Conservation (phyloP, 1,140 invertebrate species). For the Acyrthosiphon pisum region DNA sequence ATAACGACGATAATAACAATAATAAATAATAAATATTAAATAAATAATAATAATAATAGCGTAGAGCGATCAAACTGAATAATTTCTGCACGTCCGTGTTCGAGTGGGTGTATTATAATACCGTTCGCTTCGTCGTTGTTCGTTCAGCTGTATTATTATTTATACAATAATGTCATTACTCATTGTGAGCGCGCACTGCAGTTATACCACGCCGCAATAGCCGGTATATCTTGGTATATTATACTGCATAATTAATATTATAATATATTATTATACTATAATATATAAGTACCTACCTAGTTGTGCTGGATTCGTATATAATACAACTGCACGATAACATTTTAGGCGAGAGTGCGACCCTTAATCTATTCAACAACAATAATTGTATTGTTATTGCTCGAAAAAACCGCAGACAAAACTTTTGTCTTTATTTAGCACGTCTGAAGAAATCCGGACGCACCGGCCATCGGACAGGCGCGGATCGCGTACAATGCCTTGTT, state of each 20-base stretch:
- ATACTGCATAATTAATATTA: neutral
- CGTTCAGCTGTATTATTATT: neutral
- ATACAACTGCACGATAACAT: neutral
- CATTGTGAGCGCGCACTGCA: neutral
- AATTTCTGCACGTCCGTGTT: neutral
- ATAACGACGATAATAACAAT: neutral
- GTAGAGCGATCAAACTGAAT: neutral
- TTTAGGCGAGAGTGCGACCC: neutral
- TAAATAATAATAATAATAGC: neutral
- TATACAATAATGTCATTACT: neutral
- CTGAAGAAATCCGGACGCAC: neutral
- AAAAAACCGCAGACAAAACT: neutral
- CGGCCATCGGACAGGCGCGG: neutral
- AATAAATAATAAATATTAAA: neutral
- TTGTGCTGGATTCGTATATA: neutral
- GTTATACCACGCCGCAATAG: neutral
- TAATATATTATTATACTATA: too few relatives aligned
- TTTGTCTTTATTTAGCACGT: neutral
- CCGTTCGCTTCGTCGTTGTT: neutral
- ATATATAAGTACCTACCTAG: neutral
- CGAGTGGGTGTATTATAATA: neutral
- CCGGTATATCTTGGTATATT: neutral
- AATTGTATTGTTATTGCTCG: neutral
- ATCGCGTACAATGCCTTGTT: too few relatives aligned
- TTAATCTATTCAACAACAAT: too few relatives aligned